Evolutionary conservation across 2,888 invertebrate genomes (phyloP).

Genomic region (Rotaria sp.): DNA sequence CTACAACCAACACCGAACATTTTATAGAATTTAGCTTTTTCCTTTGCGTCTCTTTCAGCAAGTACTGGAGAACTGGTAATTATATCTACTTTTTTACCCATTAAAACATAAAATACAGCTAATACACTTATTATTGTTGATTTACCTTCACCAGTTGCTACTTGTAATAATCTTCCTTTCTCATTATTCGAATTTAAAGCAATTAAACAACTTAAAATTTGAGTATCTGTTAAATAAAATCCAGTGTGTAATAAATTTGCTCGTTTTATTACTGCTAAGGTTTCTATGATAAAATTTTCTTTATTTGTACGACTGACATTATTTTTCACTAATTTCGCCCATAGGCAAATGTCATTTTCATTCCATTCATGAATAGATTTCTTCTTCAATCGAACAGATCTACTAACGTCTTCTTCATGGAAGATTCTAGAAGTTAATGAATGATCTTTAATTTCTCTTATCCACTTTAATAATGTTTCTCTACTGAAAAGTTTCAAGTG

Average conservation of each 20-base stretch:
- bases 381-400: not conserved
- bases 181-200: not conserved
- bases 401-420: not conserved
- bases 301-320: not conserved
- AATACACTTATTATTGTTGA: slow-evolving; percentile 44
- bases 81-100: slow-evolving; percentile 34
- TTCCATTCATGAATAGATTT: not conserved
- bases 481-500: too few relatives aligned
- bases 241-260: not conserved
- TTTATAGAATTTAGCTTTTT: slow-evolving; percentile 19
- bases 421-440: too few relatives aligned
- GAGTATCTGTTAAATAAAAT: slow-evolving; percentile 20
- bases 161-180: slow-evolving; percentile 46
- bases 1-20: slow-evolving; percentile 18
- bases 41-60: slow-evolving; percentile 40
- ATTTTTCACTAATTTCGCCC: not conserved
- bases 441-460: too few relatives aligned
- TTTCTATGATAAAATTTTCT: not conserved
- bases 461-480: too few relatives aligned
- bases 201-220: slow-evolving; percentile 20
- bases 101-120: slow-evolving; percentile 47
- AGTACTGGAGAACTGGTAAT: slow-evolving; percentile 42
- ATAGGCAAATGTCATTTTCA: not conserved
- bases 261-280: not conserved
- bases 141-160: slow-evolving; percentile 51